Evolutionary conservation across 2,888 invertebrate genomes (phyloP).

Genomic region (Capitulum mitella): DNA sequence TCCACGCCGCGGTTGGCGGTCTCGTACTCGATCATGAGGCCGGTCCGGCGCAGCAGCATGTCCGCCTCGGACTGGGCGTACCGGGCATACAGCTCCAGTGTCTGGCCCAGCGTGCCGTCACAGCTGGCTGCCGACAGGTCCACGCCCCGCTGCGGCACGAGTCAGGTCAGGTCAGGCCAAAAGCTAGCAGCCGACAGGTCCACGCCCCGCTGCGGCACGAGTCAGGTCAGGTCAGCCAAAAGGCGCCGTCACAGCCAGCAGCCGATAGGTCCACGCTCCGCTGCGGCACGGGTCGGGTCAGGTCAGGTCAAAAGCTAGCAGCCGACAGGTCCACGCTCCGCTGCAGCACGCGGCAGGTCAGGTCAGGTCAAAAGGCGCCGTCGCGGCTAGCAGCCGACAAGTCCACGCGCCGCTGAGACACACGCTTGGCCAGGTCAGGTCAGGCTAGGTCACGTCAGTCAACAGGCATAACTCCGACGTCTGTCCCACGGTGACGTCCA

Average conservation of each 20-base stretch:
- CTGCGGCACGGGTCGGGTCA: too few relatives aligned
- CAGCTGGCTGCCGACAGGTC: neutral
- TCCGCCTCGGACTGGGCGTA: conserved; percentile 39
- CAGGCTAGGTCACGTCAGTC: neutral
- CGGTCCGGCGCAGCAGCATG: conserved; percentile 41
- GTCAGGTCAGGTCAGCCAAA: too few relatives aligned
- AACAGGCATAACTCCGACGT: too few relatives aligned
- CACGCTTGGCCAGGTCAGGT: neutral
- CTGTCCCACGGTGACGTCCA: too few relatives aligned
- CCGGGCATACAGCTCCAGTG: conserved; percentile 42
- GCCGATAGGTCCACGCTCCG: too few relatives aligned
- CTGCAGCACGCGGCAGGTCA: too few relatives aligned
- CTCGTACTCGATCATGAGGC: conserved; percentile 30
- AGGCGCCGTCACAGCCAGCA: too few relatives aligned
- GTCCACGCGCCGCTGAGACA: neutral
- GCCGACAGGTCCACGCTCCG: neutral
- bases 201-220: neutral
- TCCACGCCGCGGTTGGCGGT: conserved; percentile 9
- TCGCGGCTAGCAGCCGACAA: conserved; percentile 30
- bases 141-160: neutral
- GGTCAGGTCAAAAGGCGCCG: too few relatives aligned
- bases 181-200: neutral
- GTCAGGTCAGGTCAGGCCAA: neutral
- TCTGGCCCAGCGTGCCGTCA: conserved; percentile 42
- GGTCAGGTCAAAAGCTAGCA: neutral